These are phyloP conservation scores for Phaetusa simplex DNA, from an alignment of 2,113 vertebrate genomes.

Conservation along the genomic window DNA sequence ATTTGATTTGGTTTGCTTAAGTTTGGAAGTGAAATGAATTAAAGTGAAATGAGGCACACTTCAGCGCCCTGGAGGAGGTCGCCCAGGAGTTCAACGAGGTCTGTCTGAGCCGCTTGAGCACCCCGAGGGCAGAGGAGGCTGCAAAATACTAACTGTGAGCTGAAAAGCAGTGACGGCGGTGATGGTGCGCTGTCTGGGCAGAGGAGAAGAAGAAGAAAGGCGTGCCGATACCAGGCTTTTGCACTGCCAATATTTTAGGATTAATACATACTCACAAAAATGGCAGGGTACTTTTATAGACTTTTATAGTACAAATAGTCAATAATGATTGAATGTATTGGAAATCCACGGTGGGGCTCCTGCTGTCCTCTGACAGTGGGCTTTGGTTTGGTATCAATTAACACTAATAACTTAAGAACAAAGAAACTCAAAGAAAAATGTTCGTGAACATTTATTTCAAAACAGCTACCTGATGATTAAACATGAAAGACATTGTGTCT, in stretches of 20 bases:
- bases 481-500: not conserved
- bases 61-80: not conserved
- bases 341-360: not conserved
- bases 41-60: not conserved
- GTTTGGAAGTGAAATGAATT: not conserved
- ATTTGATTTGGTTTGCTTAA: not conserved
- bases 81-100: not conserved
- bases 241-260: not conserved
- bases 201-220: not conserved
- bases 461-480: not conserved
- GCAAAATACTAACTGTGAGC: not conserved
- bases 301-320: not conserved
- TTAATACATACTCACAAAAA: not conserved
- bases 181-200: not conserved
- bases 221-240: not conserved
- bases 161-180: not conserved
- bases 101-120: accelerated
- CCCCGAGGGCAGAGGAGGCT: not conserved
- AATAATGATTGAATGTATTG: not conserved
- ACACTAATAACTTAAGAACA: not conserved
- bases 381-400: not conserved
- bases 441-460: not conserved
- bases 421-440: no score
- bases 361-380: not conserved
- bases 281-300: not conserved